Evolutionary conservation across 2,113 vertebrate species (phyloP).

Genomic region (Colaptes auratus): DNA sequence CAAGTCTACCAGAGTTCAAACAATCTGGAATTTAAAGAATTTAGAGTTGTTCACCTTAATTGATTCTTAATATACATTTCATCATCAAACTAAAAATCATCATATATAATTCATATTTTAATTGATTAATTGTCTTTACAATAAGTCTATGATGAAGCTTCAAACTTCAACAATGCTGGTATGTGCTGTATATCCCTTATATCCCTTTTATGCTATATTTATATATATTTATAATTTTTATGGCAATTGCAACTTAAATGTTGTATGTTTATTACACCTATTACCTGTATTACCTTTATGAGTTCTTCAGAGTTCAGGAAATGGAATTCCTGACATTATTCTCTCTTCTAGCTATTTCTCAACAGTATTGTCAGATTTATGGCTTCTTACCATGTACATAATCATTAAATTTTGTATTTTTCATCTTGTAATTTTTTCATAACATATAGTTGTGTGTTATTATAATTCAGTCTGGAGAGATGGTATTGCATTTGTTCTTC

Average conservation of each 20-base stretch:
- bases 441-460: background rate
- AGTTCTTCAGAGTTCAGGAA: background rate
- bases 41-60: background rate
- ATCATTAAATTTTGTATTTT: background rate
- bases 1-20: background rate
- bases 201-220: background rate
- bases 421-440: background rate
- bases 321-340: background rate
- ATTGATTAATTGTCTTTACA: background rate
- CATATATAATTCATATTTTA: background rate
- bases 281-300: background rate
- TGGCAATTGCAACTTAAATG: background rate
- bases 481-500: background rate
- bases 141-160: background rate
- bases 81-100: background rate
- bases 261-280: background rate
- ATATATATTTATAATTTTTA: background rate
- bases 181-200: background rate
- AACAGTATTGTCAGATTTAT: background rate
- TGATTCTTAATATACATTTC: background rate
- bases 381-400: background rate
- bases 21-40: background rate
- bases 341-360: background rate
- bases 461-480: background rate
- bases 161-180: background rate